Evolutionary conservation across 2,113 vertebrate species (phyloP), one percentile per base, ranked within the genome.

Genomic region (Lontra canadensis): DNA sequence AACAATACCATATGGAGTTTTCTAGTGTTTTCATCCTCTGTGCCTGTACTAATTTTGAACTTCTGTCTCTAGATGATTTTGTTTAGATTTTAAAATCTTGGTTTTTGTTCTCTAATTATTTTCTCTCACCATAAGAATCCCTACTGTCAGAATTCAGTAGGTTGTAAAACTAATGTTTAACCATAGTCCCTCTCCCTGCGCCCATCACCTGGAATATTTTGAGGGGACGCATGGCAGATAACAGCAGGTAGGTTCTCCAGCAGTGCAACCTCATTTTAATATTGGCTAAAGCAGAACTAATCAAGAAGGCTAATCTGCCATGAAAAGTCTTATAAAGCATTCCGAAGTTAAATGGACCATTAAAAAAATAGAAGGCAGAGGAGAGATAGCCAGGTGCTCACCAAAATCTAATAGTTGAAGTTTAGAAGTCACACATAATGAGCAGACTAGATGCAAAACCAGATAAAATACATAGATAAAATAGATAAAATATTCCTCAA

Each of bases 341-440:
- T 89, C 59, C 65, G 74, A 15, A 95, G 91, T 67, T 95, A 93
- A 96, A 97, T 84, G 67, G 78, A 69, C 88, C 90, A 29, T 95
- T 90, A 78, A 90, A 90, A 92, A 86, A 76, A 25, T 31, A 78
- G 52, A 71, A 59, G 76, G 39, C 71, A 67, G 57, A 82, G 65
- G 26, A 95, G 25, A 95, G 81, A 93, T 63, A 92, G 94, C 63
- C 76, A 96, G 91, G 88, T 90, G 73, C 42, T 95, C 34, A 26
- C 84, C 69, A 92, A 49, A 95, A 78, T 95, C 96, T 90, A 44
- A 55, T 67, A 87, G 89, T 2, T 90, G 91, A 95, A 94, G 88
- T 94, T 97, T 92, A 88, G 84, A 84, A 96, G 67, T 95, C 97
- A 96, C 55, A 90, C 10, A 12, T 90, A 92, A 93, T 95, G 57